phyloP scores from a whole-genome alignment of 2,888 invertebrate species.

The Rhimphoctona megacephalus region DNA sequence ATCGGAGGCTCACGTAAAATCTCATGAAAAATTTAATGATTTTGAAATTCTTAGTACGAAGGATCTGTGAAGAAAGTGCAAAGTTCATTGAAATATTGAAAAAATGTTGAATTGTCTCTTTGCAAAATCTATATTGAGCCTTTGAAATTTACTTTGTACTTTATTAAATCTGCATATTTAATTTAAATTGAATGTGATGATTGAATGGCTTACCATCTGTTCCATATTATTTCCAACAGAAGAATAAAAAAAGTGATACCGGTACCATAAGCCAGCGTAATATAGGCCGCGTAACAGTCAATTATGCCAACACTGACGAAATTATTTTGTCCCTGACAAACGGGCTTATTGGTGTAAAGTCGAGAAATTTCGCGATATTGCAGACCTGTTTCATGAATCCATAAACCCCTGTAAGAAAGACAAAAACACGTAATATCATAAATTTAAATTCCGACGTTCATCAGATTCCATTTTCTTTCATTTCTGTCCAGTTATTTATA shows the following conservation, averaged over 20 bases:
- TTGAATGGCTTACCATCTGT: slow-evolving; percentile 62
- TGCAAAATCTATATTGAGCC: background rate
- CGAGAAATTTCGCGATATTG: slow-evolving; percentile 86
- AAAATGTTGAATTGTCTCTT: background rate
- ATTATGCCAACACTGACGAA: slow-evolving; percentile 88
- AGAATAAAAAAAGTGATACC: slow-evolving; percentile 84
- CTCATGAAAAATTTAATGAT: background rate
- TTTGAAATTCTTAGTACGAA: background rate
- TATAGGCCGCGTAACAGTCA: slow-evolving; percentile 86
- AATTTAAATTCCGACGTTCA: background rate
- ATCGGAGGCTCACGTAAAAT: background rate
- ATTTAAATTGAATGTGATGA: background rate
- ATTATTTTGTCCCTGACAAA: slow-evolving; percentile 86
- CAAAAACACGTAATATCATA: background rate
- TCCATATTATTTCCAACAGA: slow-evolving; percentile 74
- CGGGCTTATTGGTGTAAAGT: slow-evolving; percentile 87
- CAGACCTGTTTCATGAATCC: slow-evolving; percentile 87
- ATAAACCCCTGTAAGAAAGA: slow-evolving; percentile 81
- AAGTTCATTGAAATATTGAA: background rate
- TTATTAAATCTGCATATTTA: too few species aligned
- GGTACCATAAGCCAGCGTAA: slow-evolving; percentile 86
- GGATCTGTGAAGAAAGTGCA: background rate
- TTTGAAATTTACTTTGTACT: background rate
- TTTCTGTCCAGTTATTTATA: background rate
- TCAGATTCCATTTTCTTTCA: too few species aligned